Percentiles rank a stretch among this genome's conserved stretches.
Evolutionary conservation across 2,888 invertebrate species (phyloP).

Genomic region (Vandiemenella viatica): DNA sequence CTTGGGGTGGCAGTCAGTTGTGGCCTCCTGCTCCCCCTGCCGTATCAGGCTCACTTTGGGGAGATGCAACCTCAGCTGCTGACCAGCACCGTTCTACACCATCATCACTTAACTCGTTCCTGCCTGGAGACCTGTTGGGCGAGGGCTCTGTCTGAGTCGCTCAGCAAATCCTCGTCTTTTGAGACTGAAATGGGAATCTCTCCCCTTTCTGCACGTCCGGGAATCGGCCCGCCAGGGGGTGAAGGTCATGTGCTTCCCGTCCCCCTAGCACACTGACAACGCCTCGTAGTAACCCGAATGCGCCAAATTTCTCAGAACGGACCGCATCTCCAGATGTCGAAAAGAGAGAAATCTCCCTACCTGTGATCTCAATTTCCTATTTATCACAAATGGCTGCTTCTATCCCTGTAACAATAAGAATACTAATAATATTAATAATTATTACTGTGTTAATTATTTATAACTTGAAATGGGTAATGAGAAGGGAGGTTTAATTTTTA

Average conservation of each 20-base stretch:
- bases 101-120: slow-evolving; percentile 71
- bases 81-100: slow-evolving; percentile 71
- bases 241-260: too few relatives aligned
- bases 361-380: slow-evolving; percentile 29
- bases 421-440: too few relatives aligned
- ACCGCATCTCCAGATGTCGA: background rate
- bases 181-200: background rate
- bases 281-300: too few relatives aligned
- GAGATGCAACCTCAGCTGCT: slow-evolving; percentile 16
- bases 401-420: slow-evolving; percentile 2
- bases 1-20: slow-evolving; percentile 29
- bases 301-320: too few relatives aligned
- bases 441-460: too few relatives aligned
- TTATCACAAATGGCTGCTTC: slow-evolving; percentile 10
- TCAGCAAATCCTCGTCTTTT: too few relatives aligned
- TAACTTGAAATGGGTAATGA: background rate
- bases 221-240: too few relatives aligned
- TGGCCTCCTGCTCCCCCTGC: slow-evolving; percentile 44
- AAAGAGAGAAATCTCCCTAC: slow-evolving; percentile 14
- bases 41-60: slow-evolving; percentile 29
- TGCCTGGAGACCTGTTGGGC: slow-evolving; percentile 75
- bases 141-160: slow-evolving; percentile 57
- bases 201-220: too few relatives aligned
- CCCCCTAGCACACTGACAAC: too few relatives aligned
- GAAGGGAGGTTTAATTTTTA: background rate